Conservation (phyloP, 2,797 vertebrate genomes). For the Hypotaenidia philippensis region DNA sequence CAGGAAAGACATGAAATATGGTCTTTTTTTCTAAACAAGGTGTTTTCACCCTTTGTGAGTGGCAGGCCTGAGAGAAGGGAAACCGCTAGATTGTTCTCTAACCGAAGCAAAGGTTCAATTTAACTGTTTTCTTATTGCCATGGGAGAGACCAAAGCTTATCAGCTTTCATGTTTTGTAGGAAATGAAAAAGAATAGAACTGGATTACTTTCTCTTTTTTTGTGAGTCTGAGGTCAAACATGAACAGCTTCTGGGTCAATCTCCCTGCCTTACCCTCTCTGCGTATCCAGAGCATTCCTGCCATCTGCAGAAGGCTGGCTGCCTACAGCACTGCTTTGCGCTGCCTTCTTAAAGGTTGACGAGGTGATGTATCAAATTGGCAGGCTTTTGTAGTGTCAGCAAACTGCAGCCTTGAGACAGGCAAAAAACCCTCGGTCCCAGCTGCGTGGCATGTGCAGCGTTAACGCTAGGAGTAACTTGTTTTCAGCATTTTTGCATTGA, state of each 20-base stretch:
- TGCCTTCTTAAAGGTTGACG: background rate
- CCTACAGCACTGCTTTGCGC: accelerated
- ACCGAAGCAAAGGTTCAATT: conserved; percentile 55
- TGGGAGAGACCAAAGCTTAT: conserved; percentile 50
- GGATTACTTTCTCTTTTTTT: conserved; percentile 62
- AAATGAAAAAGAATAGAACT: conserved; percentile 74
- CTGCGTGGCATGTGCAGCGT: background rate
- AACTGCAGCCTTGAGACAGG: background rate
- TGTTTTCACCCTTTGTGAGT: conserved; percentile 5
- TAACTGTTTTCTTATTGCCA: conserved; percentile 42
- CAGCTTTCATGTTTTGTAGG: conserved; percentile 63
- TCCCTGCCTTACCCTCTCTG: background rate
- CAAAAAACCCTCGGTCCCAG: background rate
- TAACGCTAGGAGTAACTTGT: conserved; percentile 33
- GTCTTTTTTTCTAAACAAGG: background rate
- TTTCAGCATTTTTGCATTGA: conserved; percentile 58
- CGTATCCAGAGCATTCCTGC: background rate
- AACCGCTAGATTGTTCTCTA: conserved; percentile 38
- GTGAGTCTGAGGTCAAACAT: conserved; percentile 43
- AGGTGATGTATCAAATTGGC: background rate
- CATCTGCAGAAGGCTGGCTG: background rate
- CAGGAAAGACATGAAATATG: background rate
- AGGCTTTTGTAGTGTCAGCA: background rate
- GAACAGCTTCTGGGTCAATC: conserved; percentile 38
- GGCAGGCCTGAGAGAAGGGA: conserved; percentile 22